Evolutionary conservation across 2,797 vertebrate species (phyloP), one percentile per base, ranked within the genome.

Genomic region (Rhinichthys osculus): DNA sequence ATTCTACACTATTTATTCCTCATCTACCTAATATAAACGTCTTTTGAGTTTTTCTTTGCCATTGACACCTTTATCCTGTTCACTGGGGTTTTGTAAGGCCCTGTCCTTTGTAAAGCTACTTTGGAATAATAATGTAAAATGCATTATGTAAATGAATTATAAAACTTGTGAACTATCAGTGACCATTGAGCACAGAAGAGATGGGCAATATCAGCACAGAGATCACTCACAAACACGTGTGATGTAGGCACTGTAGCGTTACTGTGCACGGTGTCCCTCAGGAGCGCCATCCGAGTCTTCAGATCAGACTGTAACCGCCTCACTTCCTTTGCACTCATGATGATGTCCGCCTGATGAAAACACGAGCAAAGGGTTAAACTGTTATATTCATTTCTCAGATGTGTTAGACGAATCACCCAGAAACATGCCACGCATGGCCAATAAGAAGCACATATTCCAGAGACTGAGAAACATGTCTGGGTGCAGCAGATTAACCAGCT

Each of bases 161-260:
- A 67, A 1, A 44, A n/a, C 16, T 27, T 44, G 47, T 76, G 17
- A 33, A 7, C 19, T 38, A 57, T 54, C 52, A 57, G 35, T 59
- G 35, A 59, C 3, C 21, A 57, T 5, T n/a, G 19, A 40, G 10
- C 38, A 64, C 77, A 44, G n/a, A 16, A 59, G 16, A 30, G 54
- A 44, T 6, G 78, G 8, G 3, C 76, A 30, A 64, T 3, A 38
- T 1, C 57, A 33, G 1, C 5, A n/a, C 13, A 6, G 21, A 30
- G 69, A 9, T 89, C 88, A 96, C 97, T 96, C 93, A 99, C 98
- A 87, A 96, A 98, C 88, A 97, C 97, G 1, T 95, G 93, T 27
- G 93, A 91, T 4, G 96, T 96, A 40, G 95, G 96, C 33, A 97
- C 30, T 0, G 96, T 95, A 7, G 87, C 89, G 90, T 94, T 97